Conservation (phyloP, 2,797 vertebrate species). For the Amblyraja radiata region DNA sequence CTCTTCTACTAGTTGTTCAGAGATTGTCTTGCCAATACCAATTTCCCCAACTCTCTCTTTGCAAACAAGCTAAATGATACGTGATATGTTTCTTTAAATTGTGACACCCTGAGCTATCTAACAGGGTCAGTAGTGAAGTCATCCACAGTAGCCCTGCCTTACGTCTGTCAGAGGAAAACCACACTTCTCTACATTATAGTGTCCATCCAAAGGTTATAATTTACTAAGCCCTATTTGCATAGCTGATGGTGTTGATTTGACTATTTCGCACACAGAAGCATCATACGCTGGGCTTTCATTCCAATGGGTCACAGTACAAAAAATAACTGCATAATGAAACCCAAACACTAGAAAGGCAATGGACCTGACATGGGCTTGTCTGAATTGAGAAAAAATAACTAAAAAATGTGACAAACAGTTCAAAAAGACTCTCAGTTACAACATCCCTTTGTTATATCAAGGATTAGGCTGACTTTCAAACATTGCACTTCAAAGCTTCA, state of each 20-base stretch:
- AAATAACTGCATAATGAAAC: neutral
- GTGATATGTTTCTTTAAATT: neutral
- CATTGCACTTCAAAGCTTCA: neutral
- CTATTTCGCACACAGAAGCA: too few species aligned
- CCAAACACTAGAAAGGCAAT: neutral
- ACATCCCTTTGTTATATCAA: neutral
- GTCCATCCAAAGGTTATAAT: neutral
- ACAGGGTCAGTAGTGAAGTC: neutral
- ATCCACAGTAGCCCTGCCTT: neutral
- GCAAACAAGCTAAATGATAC: neutral
- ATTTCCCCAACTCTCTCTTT: neutral
- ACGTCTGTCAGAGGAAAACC: neutral
- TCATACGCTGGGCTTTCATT: neutral
- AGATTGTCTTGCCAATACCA: neutral
- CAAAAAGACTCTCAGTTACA: neutral
- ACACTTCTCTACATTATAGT: neutral
- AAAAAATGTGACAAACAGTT: neutral
- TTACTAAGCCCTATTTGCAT: neutral
- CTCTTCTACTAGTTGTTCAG: neutral
- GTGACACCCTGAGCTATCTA: neutral
- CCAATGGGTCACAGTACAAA: neutral
- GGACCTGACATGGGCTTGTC: neutral
- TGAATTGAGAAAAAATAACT: neutral
- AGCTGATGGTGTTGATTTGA: neutral
- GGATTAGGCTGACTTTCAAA: neutral